Conservation (phyloP, 2,888 invertebrate species). For the Dynastes hyllus region DNA sequence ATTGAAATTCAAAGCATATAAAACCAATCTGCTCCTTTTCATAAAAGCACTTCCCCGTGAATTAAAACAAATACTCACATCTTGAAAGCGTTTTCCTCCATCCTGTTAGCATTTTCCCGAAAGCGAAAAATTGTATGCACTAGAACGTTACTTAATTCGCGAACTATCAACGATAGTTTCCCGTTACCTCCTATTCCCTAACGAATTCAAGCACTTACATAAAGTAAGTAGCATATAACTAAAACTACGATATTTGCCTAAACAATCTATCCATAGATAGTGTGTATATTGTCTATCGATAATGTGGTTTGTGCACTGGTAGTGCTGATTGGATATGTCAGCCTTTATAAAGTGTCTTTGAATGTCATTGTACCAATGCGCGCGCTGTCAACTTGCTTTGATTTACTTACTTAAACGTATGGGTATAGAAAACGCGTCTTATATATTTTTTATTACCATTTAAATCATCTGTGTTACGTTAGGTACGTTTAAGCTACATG, state of each 20-base stretch:
- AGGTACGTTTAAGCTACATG: constrained; percentile 5
- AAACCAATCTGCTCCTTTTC: no score
- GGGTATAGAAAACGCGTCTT: not conserved
- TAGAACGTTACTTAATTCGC: not conserved
- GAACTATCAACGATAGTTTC: no score
- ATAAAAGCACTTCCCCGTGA: no score
- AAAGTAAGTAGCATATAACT: not conserved
- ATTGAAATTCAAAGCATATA: no score
- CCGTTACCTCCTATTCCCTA: not conserved
- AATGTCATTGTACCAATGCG: constrained; percentile 38
- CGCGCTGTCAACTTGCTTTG: constrained; percentile 31
- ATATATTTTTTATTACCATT: constrained; percentile 29
- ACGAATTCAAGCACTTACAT: not conserved
- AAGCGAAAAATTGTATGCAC: not conserved
- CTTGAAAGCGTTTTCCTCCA: constrained; percentile 52
- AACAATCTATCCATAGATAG: constrained; percentile 31
- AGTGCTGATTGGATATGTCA: constrained; percentile 27
- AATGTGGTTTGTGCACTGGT: constrained; percentile 38
- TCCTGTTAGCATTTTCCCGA: constrained; percentile 45
- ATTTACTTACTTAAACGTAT: constrained; percentile 23
- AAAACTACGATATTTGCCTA: constrained; percentile 16
- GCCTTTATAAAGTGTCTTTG: constrained; percentile 42
- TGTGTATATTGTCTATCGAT: constrained; percentile 35
- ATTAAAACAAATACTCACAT: constrained; percentile 48
- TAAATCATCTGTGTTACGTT: constrained; percentile 17